Base-by-base conservation (phyloP, 30 jellyfish, hydroid and myxozoan genomes). In the Pseudorhiza aurosa region DNA sequence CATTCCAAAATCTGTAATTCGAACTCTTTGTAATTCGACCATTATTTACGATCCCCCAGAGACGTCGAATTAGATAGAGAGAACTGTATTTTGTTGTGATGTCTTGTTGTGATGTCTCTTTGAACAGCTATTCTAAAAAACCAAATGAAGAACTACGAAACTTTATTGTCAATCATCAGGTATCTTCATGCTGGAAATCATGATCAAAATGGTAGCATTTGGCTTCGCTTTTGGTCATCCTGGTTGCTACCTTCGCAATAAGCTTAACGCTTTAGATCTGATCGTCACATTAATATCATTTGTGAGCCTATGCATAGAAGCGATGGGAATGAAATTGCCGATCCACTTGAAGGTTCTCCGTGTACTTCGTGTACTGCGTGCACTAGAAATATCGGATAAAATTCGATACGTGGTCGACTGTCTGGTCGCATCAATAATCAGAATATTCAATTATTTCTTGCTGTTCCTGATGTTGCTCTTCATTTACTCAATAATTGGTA, bases 401-500 rank as follows among this genome's bases (percentile, higher is more conserved):
- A 58, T 91, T 12, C 81, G 72, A 60, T 92, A 77, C 9, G 93
- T 85, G 60, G 82, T 91, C 58, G 69, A 84, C 46, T 91, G 96
- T 72, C 85, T 91, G 21, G 49, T 91, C 15, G 65, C 74, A 39
- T 57, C 97, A n/a, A 17, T 91, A 30, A 57, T 47, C 45, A 69
- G 69, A 58, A 91, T 91, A 28, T 72, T 82, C 83, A 50, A 71
- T 65, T 91, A 72, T 58, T 76, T 91, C 26, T 68, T 78, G 65
- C 65, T 91, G 28, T 91, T 83, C 49, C n/a, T 77, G 15, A 58
- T 85, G 39, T 49, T 91, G 53, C 80, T 91, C 67, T 85, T 71
- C 88, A 55, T 84, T n/a, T 91, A 91, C 81, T 68, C 96, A 10
- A 83, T 84, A 24, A 40, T 85, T 6, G 98, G 98, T 91, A 50